Percentiles rank a stretch among this genome's conserved stretches.
Evolutionary conservation across 2,888 invertebrate genomes (phyloP).

Genomic region (Melanophora roralis): DNA sequence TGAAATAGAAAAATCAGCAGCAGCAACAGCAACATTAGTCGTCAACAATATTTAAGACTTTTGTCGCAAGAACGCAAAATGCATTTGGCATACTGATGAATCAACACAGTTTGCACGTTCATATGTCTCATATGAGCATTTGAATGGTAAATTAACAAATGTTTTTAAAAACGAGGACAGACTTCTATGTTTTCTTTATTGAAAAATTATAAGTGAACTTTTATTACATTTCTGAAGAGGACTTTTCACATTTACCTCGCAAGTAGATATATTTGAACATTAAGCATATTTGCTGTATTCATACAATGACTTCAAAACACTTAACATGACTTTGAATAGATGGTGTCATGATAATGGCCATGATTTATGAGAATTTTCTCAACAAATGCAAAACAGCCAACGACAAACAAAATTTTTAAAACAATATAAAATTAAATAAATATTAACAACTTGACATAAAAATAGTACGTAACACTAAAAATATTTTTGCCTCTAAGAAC

Average conservation of each 20-base stretch:
- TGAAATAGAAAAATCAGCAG: background rate
- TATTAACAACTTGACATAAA: background rate
- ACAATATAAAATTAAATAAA: constrained; percentile 3
- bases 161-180: background rate
- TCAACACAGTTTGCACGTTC: constrained; percentile 28
- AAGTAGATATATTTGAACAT: background rate
- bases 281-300: constrained; percentile 26
- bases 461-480: constrained; percentile 25
- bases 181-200: background rate
- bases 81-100: constrained; percentile 56
- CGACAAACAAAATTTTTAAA: background rate
- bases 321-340: constrained; percentile 61
- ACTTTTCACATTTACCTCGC: background rate
- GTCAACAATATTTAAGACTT: constrained; percentile 42
- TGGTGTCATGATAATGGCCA: constrained; percentile 61
- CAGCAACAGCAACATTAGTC: constrained; percentile 17
- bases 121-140: constrained; percentile 1
- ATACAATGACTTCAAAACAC: constrained; percentile 38
- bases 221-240: background rate
- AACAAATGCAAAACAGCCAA: constrained; percentile 26
- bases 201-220: no score
- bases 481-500: constrained; percentile 41
- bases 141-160: background rate
- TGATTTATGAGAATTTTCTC: constrained; percentile 55
- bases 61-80: constrained; percentile 53